These are phyloP conservation scores for Megaustenia siamemsis DNA, from an alignment of 2,888 invertebrate genomes.

Conservation along the genomic window DNA sequence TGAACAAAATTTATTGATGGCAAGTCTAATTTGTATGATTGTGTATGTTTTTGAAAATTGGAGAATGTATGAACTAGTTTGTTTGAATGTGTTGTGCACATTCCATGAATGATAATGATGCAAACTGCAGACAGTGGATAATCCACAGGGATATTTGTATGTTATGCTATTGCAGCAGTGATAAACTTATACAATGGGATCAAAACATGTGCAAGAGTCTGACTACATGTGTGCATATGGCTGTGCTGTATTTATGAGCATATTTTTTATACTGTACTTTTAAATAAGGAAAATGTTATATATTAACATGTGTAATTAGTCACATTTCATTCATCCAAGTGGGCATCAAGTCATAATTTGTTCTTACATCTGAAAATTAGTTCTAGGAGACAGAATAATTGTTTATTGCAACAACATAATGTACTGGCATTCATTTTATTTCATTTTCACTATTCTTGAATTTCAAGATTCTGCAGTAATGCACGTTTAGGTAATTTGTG, in stretches of 20 bases:
- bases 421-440: too few relatives aligned
- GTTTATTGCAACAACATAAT: too few relatives aligned
- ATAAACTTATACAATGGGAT: slow-evolving; percentile 6
- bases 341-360: not conserved
- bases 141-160: not conserved
- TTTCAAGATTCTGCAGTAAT: too few relatives aligned
- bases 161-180: not conserved
- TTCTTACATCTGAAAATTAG: not conserved
- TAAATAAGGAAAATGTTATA: slow-evolving; percentile 28
- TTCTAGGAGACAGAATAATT: slow-evolving; percentile 21
- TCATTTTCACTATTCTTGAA: too few relatives aligned
- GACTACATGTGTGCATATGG: not conserved
- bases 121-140: not conserved
- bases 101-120: slow-evolving; percentile 17
- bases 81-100: slow-evolving; percentile 30
- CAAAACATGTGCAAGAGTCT: not conserved
- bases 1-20: slow-evolving; percentile 27
- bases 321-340: slow-evolving; percentile 42
- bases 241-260: not conserved
- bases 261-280: slow-evolving; percentile 33
- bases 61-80: not conserved
- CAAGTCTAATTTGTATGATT: slow-evolving; percentile 19
- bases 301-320: slow-evolving; percentile 9
- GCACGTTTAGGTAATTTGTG: too few relatives aligned
- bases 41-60: not conserved